Percentiles rank a stretch among this genome's conserved stretches.
phyloP scores from a whole-genome alignment of 2,797 vertebrate species.

The Meda fulgida region DNA sequence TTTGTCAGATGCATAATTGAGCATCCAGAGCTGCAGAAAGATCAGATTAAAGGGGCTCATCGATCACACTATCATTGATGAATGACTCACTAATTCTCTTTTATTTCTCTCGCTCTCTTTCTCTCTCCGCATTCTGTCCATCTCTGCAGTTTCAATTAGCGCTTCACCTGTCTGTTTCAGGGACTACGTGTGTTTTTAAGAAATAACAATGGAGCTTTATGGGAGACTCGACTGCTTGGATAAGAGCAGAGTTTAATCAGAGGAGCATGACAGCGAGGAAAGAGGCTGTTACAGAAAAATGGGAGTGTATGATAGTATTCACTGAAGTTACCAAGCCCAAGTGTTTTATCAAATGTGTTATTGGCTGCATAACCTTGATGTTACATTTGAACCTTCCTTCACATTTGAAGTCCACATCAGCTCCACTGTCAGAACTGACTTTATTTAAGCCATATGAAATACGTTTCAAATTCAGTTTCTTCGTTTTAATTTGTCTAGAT shows the following conservation, averaged over 20 bases:
- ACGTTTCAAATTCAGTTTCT: not conserved
- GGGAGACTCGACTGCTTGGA: constrained; percentile 1
- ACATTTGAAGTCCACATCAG: not conserved
- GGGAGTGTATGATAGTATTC: not conserved
- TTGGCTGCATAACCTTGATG: not conserved
- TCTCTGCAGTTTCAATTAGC: constrained; percentile 20
- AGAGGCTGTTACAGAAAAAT: not conserved
- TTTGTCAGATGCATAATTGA: constrained; percentile 43
- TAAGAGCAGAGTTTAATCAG: constrained; percentile 8
- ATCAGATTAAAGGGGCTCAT: constrained; percentile 37
- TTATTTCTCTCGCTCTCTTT: constrained; percentile 2
- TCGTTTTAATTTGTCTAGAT: not conserved
- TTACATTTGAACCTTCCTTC: not conserved
- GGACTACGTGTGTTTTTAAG: not conserved
- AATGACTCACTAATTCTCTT: constrained; percentile 41
- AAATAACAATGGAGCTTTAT: constrained; percentile 20
- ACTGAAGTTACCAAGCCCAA: not conserved
- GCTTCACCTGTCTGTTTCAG: constrained; percentile 10
- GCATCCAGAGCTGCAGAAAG: constrained; percentile 17
- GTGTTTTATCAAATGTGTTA: not conserved
- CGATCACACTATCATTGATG: constrained; percentile 28
- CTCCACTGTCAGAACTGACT: not conserved
- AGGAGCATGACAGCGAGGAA: not conserved
- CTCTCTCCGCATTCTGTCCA: constrained; percentile 24
- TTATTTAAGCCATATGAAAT: not conserved